Evolutionary conservation across 1,140 invertebrate genomes (phyloP), one percentile per base, ranked within the genome.

Genomic region (Drosophila nigromelanica): DNA sequence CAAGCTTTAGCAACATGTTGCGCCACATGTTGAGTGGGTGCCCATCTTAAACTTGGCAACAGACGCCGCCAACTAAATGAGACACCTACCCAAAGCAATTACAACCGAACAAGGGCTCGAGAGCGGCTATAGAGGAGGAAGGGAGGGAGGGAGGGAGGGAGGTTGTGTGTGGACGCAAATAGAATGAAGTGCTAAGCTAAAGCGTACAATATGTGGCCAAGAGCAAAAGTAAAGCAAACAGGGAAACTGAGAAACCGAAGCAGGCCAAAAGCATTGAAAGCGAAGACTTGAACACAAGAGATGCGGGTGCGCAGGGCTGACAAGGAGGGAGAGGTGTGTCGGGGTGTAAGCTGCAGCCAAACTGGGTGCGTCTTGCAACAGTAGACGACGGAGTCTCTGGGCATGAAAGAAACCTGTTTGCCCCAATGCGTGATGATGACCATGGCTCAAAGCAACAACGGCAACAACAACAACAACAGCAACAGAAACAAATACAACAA

Each of bases 281-380:
- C 83, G 82, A 89, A 87, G 73, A 87, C 63, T 61, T 47, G 51
- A 75, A 60, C 58, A 54, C 14, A 64, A 72, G 51, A 55, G 14
- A 56, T 18, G 48, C 39, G 55, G 59, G 40, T 50, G 10, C 5
- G 4, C 0, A 14, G 12, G 24, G 60, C 12, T 4, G 27, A 4
- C 5, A 3, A 18, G 27, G 18, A 18, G 67, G 58, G 30, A 4
- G 64, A n/a, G 30, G 40, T 1, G 30, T 0, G 5, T 18, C 12
- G 55, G n/a, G 4, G 11, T 14, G 52, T 35, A 51, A 69, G 64
- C 63, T 61, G 78, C 69, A 64, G 50, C 58, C 14, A 71, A 68
- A 68, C 78, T 76, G 78, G 79, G 82, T 73, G 78, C 78, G 74
- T 77, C 81, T 86, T 86, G 81, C 81, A 86, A 81, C 81, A 86